These are phyloP conservation scores for Chloromyia formosa DNA, from an alignment of 2,888 invertebrate genomes.

Conservation along the genomic window DNA sequence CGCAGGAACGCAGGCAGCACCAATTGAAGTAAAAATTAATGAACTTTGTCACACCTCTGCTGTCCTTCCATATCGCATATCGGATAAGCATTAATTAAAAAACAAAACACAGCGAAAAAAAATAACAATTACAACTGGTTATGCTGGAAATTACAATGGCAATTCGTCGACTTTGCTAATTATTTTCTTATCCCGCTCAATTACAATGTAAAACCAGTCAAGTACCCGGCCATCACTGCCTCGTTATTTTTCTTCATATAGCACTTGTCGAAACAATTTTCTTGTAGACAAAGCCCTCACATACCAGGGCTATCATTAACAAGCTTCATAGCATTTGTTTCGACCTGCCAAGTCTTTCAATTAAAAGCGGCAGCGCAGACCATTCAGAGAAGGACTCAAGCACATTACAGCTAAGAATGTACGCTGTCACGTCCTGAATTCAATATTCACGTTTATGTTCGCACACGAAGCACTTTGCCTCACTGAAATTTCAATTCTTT, in stretches of 20 bases:
- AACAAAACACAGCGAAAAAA: no score
- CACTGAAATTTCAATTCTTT: background rate
- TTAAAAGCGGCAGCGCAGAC: background rate
- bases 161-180: background rate
- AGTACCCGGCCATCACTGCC: background rate
- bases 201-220: background rate
- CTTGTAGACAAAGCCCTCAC: background rate
- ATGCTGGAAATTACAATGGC: background rate
- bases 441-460: conserved; percentile 20
- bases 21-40: no score
- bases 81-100: no score
- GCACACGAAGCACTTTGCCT: conserved; percentile 6
- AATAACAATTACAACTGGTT: no score
- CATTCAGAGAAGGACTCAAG: conserved; percentile 1
- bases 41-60: no score
- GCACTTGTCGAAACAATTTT: background rate
- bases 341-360: conserved; percentile 12
- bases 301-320: background rate
- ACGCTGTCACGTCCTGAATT: conserved; percentile 14
- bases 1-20: no score
- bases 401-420: conserved; percentile 5
- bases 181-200: background rate
- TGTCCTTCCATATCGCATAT: no score
- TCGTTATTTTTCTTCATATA: background rate
- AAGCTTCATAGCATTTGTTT: conserved; percentile 24